Evolutionary conservation across 2,113 vertebrate species (phyloP).

Genomic region (Amblyornis subalaris): DNA sequence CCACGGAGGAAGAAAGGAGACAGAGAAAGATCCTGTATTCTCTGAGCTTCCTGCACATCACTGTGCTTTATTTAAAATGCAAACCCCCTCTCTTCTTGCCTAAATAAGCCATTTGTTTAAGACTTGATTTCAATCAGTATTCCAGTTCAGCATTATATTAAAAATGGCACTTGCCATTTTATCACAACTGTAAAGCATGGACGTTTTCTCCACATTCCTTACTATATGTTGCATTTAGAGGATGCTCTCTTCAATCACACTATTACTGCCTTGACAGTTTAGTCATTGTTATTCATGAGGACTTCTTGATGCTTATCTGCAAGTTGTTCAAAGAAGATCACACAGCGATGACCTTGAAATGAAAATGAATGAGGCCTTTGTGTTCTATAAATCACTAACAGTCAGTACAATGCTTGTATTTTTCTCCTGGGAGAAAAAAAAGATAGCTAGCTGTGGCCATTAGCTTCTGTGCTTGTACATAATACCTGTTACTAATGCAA

Average conservation of each 20-base stretch:
- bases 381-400: conserved; percentile 34
- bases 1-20: neutral
- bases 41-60: neutral
- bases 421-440: neutral
- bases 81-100: neutral
- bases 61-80: neutral
- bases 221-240: conserved; percentile 16
- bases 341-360: conserved; percentile 26
- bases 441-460: neutral
- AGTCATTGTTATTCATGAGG: conserved; percentile 58
- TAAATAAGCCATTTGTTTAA: neutral
- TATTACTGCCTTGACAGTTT: conserved; percentile 28
- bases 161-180: neutral
- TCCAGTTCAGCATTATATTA: neutral
- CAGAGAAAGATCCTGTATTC: neutral
- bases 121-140: neutral
- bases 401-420: neutral
- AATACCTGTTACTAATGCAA: neutral
- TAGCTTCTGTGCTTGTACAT: neutral
- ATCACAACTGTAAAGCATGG: neutral
- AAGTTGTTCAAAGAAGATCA: conserved; percentile 58
- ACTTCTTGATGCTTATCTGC: conserved; percentile 51
- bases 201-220: conserved; percentile 17
- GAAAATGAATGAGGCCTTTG: conserved; percentile 43
- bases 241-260: conserved; percentile 25